A percentile compares a stretch with the other conserved stretches of the same genome.
These are phyloP conservation scores for Hippocampus barbouri DNA, from an alignment of 2,113 vertebrate species.

Conservation along the genomic window DNA sequence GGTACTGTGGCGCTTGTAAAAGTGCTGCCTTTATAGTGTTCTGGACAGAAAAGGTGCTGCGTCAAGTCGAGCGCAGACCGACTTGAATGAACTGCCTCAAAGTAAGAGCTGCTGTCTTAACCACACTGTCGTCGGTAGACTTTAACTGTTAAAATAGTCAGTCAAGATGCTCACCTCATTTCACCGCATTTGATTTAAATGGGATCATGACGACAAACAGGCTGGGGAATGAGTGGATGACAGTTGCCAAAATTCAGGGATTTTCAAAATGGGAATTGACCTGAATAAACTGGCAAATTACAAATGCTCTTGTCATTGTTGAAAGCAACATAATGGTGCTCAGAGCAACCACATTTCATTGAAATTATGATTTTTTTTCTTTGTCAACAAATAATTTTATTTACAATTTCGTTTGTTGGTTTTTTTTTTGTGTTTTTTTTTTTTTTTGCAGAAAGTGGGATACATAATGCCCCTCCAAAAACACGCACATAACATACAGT, in stretches of 20 bases:
- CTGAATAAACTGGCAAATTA: neutral
- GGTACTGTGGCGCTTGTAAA: neutral
- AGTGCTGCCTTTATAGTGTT: neutral
- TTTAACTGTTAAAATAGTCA: neutral
- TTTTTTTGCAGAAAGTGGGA: too few relatives aligned
- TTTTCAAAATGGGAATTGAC: neutral
- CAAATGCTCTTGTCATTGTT: neutral
- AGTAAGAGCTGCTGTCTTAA: neutral
- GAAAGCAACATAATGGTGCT: neutral
- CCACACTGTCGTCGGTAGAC: neutral
- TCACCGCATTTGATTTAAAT: neutral
- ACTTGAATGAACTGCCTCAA: neutral
- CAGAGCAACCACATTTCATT: too few relatives aligned
- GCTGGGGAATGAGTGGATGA: neutral
- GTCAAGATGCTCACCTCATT: neutral
- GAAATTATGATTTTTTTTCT: too few relatives aligned
- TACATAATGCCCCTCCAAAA: too few relatives aligned
- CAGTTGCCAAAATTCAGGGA: neutral
- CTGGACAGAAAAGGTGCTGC: neutral
- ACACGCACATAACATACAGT: too few relatives aligned
- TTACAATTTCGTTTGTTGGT: too few relatives aligned
- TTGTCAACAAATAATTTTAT: too few relatives aligned
- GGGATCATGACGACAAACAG: too few relatives aligned
- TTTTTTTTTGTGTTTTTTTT: too few relatives aligned
- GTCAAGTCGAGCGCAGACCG: neutral